These are phyloP conservation scores for Scaptomyza montana DNA, from an alignment of 1,140 invertebrate genomes.

Conservation along the genomic window DNA sequence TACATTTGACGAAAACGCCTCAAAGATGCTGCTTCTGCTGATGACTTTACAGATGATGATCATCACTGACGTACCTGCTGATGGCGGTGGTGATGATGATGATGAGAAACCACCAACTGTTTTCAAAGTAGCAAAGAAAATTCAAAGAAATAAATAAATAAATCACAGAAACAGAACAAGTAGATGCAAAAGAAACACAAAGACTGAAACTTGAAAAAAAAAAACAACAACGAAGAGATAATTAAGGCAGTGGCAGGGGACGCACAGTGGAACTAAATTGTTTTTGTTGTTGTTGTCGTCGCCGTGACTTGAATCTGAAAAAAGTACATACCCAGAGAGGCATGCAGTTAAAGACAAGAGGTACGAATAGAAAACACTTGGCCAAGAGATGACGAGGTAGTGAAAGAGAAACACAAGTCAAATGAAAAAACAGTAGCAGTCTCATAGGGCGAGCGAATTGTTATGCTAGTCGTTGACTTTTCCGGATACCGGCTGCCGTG, in stretches of 20 bases:
- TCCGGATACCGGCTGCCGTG: constrained; percentile 28
- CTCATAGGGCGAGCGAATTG: constrained; percentile 81
- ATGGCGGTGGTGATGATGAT: constrained; percentile 50
- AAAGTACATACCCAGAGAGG: too few relatives aligned
- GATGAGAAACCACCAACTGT: constrained; percentile 48
- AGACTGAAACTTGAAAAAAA: constrained; percentile 18
- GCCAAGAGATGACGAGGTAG: constrained; percentile 21
- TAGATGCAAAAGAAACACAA: constrained; percentile 15
- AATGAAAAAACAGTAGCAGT: constrained; percentile 67
- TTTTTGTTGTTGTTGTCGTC: constrained; percentile 50
- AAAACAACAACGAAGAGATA: constrained; percentile 30
- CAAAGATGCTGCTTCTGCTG: constrained; percentile 7
- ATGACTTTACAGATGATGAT: constrained; percentile 34
- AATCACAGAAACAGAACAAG: constrained; percentile 33
- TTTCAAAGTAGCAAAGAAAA: constrained; percentile 58
- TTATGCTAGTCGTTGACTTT: constrained; percentile 77
- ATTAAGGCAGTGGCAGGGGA: constrained; percentile 40
- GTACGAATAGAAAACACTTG: constrained; percentile 27
- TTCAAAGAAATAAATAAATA: constrained; percentile 41
- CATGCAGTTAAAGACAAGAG: not conserved
- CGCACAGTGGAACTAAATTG: constrained; percentile 79
- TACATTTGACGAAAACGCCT: constrained; percentile 38
- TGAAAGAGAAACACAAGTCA: constrained; percentile 11
- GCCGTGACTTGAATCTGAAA: constrained; percentile 15
- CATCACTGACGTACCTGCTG: constrained; percentile 4